Evolutionary conservation across 2,888 invertebrate species (phyloP).

Genomic region (Stramonita haemastoma): DNA sequence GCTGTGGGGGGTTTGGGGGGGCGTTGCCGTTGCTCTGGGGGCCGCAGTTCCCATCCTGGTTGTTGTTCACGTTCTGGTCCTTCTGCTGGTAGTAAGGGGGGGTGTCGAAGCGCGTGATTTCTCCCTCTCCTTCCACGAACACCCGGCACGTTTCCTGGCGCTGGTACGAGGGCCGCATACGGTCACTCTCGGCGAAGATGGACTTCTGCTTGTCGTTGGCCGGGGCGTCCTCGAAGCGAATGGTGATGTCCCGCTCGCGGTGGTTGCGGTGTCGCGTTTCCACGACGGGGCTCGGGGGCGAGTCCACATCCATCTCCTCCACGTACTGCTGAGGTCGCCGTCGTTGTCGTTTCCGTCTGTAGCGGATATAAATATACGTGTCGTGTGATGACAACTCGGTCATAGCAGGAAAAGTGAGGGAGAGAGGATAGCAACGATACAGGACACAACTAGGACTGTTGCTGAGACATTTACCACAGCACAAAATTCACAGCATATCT

Average conservation of each 20-base stretch:
- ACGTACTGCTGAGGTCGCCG: conserved; percentile 19
- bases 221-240: conserved; percentile 39
- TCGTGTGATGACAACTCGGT: not conserved
- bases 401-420: not conserved
- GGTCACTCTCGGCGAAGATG: conserved; percentile 46
- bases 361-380: not conserved
- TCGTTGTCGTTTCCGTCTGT: conserved; percentile 35
- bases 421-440: not conserved
- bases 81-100: conserved; percentile 32
- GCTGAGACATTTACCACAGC: too few species aligned
- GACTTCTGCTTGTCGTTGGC: conserved; percentile 36
- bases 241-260: conserved; percentile 46
- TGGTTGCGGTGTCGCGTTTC: conserved; percentile 37
- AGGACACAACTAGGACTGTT: too few species aligned
- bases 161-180: conserved; percentile 14
- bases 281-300: not conserved
- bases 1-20: not conserved
- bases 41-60: conserved; percentile 36
- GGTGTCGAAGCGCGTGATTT: conserved; percentile 36
- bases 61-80: conserved; percentile 36
- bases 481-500: not conserved
- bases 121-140: conserved; percentile 48
- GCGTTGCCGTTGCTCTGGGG: conserved; percentile 45
- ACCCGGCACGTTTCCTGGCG: conserved; percentile 44
- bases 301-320: conserved; percentile 46